Conservation (phyloP, 2,888 invertebrate genomes). For the Caenorhabditis sp. region DNA sequence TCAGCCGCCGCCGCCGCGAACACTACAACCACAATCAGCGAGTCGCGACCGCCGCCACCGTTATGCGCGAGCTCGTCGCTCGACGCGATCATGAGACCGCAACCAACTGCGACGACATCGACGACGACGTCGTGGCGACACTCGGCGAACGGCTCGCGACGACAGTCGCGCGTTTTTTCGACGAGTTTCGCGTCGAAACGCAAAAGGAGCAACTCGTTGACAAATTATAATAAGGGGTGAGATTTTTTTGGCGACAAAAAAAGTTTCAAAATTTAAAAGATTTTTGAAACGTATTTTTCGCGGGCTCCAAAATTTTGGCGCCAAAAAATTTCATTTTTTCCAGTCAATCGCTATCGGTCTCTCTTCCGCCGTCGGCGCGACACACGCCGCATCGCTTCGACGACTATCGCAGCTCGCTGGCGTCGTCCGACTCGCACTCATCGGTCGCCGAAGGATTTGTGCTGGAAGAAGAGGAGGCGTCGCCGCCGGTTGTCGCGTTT, state of each 20-base stretch:
- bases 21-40: constrained; percentile 31
- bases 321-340: too few relatives aligned
- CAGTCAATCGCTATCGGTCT: constrained; percentile 50
- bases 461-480: constrained; percentile 47
- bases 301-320: too few relatives aligned
- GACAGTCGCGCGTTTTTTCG: constrained; percentile 45
- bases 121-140: constrained; percentile 39
- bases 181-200: constrained; percentile 36
- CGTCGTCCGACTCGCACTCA: constrained; percentile 49
- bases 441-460: constrained; percentile 49
- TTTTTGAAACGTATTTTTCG: too few relatives aligned
- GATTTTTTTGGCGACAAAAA: neutral
- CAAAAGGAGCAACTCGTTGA: constrained; percentile 49
- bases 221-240: constrained; percentile 53
- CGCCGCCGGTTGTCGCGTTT: neutral
- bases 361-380: constrained; percentile 52
- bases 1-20: constrained; percentile 19
- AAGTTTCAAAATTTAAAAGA: too few relatives aligned
- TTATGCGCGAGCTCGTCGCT: constrained; percentile 48
- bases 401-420: constrained; percentile 18
- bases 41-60: constrained; percentile 40
- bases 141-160: constrained; percentile 46
- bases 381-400: constrained; percentile 49
- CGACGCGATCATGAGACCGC: constrained; percentile 47
- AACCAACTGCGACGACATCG: constrained; percentile 25